Evolutionary conservation across 2,797 vertebrate genomes (phyloP).

Genomic region (Hypotaenidia okinawae): DNA sequence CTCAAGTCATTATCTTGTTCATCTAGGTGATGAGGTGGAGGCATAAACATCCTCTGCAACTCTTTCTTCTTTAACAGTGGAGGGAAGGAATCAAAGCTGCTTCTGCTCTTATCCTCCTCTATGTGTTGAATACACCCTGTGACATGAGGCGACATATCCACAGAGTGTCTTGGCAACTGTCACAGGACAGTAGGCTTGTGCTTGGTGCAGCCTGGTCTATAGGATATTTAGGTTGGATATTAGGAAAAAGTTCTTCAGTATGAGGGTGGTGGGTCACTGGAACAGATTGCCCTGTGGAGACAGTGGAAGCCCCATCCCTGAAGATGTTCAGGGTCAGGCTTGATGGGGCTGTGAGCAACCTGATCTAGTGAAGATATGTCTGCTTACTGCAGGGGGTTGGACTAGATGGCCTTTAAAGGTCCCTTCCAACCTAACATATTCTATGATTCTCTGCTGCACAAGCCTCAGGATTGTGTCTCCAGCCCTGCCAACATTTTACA

Average conservation of each 20-base stretch:
- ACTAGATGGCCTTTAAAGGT: no score
- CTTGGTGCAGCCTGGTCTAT: not conserved
- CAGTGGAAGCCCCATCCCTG: no score
- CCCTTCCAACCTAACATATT: no score
- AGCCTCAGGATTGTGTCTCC: not conserved
- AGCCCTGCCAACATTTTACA: not conserved
- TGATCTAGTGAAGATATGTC: no score
- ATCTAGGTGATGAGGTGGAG: rapidly evolving
- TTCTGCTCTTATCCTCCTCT: not conserved
- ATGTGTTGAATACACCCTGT: not conserved
- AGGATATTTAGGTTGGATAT: not conserved
- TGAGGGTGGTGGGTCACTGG: no score
- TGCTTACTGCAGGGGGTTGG: no score
- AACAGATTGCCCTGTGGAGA: no score
- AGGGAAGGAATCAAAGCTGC: not conserved
- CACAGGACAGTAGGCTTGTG: not conserved
- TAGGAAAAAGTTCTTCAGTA: no score
- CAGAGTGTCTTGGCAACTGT: not conserved
- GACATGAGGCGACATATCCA: not conserved
- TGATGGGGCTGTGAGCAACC: no score
- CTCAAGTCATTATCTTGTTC: not conserved
- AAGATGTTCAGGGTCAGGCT: no score
- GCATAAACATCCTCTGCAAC: not conserved
- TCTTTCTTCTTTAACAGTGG: not conserved
- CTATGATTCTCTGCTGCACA: not conserved